Conservation (phyloP, 2,113 vertebrate species). For the Chionomys nivalis region DNA sequence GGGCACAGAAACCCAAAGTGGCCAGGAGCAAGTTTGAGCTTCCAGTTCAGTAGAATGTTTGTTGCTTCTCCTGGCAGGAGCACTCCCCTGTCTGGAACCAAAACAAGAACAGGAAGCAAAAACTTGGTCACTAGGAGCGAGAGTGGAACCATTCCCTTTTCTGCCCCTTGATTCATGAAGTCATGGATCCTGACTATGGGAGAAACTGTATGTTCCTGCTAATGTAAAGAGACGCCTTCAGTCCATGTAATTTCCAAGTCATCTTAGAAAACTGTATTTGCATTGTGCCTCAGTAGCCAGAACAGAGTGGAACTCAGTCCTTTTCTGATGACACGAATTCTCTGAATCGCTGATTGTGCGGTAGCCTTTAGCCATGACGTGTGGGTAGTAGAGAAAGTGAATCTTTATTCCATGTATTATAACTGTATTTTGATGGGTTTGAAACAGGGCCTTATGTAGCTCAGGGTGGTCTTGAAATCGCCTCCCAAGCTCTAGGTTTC, state of each 20-base stretch:
- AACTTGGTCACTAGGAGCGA: neutral
- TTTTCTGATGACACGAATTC: neutral
- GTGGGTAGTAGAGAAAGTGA: neutral
- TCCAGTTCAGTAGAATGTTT: neutral
- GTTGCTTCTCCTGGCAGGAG: neutral
- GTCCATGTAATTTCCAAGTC: conserved; percentile 6
- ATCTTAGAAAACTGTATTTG: neutral
- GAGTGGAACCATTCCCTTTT: neutral
- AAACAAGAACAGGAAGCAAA: neutral
- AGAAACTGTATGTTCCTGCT: neutral
- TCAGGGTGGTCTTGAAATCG: neutral
- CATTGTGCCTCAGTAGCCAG: neutral
- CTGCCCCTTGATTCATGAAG: neutral
- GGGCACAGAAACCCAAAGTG: neutral
- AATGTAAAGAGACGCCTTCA: neutral
- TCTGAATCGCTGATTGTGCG: neutral
- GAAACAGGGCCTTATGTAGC: neutral
- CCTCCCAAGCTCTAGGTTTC: neutral
- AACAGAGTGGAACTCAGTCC: neutral
- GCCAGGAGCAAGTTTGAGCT: neutral
- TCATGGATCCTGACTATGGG: neutral
- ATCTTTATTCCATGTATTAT: neutral
- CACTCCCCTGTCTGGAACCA: neutral
- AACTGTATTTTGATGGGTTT: neutral
- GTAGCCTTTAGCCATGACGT: neutral